Conservation (phyloP, 2,113 vertebrate species). For the Dendrocopos noguchii region DNA sequence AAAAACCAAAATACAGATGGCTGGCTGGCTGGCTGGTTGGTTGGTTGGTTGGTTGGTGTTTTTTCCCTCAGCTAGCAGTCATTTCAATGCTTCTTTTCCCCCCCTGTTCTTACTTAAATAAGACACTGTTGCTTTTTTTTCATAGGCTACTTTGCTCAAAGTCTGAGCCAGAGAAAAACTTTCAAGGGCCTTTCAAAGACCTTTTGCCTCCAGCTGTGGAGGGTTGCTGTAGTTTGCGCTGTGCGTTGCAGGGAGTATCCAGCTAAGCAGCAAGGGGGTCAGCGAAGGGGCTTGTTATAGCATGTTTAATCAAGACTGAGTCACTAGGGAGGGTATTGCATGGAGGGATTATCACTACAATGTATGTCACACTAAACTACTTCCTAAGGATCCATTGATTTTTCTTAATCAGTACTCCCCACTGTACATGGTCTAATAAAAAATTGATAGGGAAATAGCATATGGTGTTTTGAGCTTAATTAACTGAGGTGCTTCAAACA, state of each 20-base stretch:
- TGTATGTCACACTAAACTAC: neutral
- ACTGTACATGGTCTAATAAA: constrained; percentile 46
- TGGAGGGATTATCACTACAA: neutral
- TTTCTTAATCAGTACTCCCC: constrained; percentile 36
- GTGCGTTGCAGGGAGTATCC: neutral
- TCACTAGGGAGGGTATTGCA: neutral
- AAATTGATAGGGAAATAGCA: constrained; percentile 40
- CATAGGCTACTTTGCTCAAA: neutral
- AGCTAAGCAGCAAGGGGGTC: neutral
- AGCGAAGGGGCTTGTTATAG: neutral
- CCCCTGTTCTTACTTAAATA: neutral
- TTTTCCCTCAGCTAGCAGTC: neutral
- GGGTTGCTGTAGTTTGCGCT: neutral
- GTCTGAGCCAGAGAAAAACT: neutral
- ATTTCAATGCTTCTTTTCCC: neutral
- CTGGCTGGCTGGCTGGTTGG: neutral
- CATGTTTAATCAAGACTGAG: neutral
- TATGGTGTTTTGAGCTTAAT: constrained; percentile 22
- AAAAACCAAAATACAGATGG: neutral
- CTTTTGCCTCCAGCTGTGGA: accelerated
- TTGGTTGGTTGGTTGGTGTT: no score
- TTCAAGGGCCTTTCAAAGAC: neutral
- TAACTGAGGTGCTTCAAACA: neutral
- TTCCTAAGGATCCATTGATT: constrained; percentile 43
- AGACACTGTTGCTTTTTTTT: neutral